phyloP scores from a whole-genome alignment of 2,888 invertebrate genomes.

The Xestia c-nigrum region DNA sequence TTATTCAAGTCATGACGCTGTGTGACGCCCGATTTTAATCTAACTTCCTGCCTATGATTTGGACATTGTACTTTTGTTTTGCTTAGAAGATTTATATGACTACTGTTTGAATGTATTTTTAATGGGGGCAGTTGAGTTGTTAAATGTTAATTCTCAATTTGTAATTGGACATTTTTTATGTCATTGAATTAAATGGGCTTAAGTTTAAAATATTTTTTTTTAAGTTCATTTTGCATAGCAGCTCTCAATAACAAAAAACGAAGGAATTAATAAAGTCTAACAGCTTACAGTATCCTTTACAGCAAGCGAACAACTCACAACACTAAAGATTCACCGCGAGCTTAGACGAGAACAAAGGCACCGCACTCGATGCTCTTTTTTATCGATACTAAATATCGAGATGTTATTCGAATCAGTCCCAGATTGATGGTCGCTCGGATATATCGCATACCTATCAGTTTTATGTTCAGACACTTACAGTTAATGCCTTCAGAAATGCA shows the following conservation, averaged over 20 bases:
- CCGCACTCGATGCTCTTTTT: slow-evolving; percentile 69
- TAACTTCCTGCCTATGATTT: slow-evolving; percentile 79
- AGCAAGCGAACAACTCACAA: slow-evolving; percentile 17
- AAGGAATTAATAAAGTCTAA: slow-evolving; percentile 3
- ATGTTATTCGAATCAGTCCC: slow-evolving; percentile 72
- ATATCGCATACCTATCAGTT: slow-evolving; percentile 89
- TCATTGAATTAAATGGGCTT: background rate
- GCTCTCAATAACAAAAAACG: background rate
- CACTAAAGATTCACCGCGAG: slow-evolving; percentile 57
- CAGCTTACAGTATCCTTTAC: slow-evolving; percentile 15
- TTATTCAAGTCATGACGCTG: slow-evolving; percentile 81
- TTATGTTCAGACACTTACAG: slow-evolving; percentile 87
- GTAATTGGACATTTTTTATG: slow-evolving; percentile 12
- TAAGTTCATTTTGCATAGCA: background rate
- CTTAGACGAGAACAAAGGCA: slow-evolving; percentile 69
- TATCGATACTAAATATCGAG: slow-evolving; percentile 76
- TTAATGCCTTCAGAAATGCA: slow-evolving; percentile 87
- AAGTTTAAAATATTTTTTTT: background rate
- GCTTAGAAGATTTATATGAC: slow-evolving; percentile 59
- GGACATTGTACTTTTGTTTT: slow-evolving; percentile 64
- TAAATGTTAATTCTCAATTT: slow-evolving; percentile 36
- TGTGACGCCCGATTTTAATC: slow-evolving; percentile 84
- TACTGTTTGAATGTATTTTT: slow-evolving; percentile 55
- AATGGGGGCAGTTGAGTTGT: slow-evolving; percentile 37
- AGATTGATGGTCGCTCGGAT: slow-evolving; percentile 83